Conservation (phyloP, 1,140 invertebrate genomes). For the Drosophila nigrodunni region DNA sequence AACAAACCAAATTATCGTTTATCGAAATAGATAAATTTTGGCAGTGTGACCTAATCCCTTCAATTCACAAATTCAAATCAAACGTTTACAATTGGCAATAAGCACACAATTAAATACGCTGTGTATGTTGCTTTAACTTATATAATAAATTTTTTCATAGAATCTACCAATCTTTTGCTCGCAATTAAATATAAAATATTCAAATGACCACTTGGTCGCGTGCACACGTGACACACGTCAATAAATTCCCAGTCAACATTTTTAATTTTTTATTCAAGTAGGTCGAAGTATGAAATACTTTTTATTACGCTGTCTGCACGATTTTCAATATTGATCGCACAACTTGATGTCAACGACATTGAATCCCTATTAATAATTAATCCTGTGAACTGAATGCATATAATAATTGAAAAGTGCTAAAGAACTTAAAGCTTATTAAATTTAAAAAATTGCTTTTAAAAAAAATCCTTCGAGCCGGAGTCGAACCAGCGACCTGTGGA, state of each 20-base stretch:
- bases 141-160: not conserved
- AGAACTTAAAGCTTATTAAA: not conserved
- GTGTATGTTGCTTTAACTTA: not conserved
- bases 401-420: not conserved
- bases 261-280: constrained; percentile 6
- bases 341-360: not conserved
- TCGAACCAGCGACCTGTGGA: constrained; percentile 43
- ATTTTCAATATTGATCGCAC: constrained; percentile 6
- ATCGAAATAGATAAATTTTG: not conserved
- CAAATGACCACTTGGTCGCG: not conserved
- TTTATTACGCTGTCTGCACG: constrained; percentile 8
- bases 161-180: not conserved
- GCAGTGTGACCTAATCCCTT: constrained; percentile 13
- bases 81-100: constrained; percentile 1
- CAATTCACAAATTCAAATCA: not conserved
- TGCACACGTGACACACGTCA: not conserved
- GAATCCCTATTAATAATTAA: not conserved
- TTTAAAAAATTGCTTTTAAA: not conserved
- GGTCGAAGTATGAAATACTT: not conserved
- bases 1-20: constrained; percentile 12
- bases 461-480: constrained; percentile 36
- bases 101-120: not conserved
- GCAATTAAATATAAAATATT: constrained; percentile 7
- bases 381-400: not conserved
- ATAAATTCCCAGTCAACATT: not conserved